These are phyloP conservation scores for Atethmia centrago DNA, from an alignment of 2,888 invertebrate species.

Conservation along the genomic window DNA sequence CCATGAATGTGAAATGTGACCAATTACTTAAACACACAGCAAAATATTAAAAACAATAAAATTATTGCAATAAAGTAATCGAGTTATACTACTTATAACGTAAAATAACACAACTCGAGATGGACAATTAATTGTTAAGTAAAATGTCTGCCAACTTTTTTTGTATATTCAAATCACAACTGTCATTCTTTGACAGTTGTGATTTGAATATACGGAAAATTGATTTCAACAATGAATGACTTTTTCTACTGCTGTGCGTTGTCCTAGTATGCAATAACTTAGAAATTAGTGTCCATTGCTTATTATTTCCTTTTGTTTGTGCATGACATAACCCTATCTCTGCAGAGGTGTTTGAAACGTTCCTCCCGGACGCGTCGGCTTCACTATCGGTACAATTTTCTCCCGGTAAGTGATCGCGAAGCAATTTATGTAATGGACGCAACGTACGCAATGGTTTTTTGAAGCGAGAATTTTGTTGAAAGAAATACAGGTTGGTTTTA, in stretches of 20 bases:
- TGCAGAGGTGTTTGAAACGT: constrained; percentile 84
- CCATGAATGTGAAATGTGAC: constrained; percentile 14
- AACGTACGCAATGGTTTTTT: constrained; percentile 26
- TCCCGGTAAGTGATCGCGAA: constrained; percentile 71
- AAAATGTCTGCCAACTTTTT: too few relatives aligned
- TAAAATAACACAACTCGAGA: neutral
- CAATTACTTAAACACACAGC: constrained; percentile 42
- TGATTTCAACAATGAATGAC: neutral
- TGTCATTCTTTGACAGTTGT: neutral
- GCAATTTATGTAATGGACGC: constrained; percentile 50
- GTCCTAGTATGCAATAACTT: neutral
- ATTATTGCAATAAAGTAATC: too few relatives aligned
- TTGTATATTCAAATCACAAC: neutral
- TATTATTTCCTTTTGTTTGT: constrained; percentile 57
- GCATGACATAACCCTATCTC: constrained; percentile 66
- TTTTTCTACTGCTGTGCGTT: constrained; percentile 15
- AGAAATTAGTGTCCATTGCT: constrained; percentile 49
- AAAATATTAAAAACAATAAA: neutral
- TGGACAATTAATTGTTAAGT: too few relatives aligned
- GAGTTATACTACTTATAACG: neutral
- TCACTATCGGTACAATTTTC: constrained; percentile 74
- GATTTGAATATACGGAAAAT: neutral
- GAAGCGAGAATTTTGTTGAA: neutral
- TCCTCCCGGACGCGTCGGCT: constrained; percentile 77
- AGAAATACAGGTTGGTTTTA: neutral